phyloP scores from a whole-genome alignment of 2,888 invertebrate species.

The Andrena flavipes region DNA sequence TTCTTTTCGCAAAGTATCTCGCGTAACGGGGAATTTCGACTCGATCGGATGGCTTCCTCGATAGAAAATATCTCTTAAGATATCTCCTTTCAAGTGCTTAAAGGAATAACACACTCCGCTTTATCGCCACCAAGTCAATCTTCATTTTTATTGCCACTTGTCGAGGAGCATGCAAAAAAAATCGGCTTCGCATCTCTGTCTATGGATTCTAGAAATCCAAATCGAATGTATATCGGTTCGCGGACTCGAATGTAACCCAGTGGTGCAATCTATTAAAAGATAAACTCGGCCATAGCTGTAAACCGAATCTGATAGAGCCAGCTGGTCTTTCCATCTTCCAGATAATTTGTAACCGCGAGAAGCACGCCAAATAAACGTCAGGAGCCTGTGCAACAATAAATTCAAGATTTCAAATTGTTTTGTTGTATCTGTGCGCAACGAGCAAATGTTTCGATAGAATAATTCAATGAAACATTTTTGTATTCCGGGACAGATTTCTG shows the following conservation, averaged over 20 bases:
- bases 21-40: slow-evolving; percentile 16
- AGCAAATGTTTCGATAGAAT: no score
- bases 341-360: neutral
- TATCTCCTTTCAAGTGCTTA: slow-evolving; percentile 1
- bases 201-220: neutral
- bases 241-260: neutral
- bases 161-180: neutral
- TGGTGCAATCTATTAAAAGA: slow-evolving; percentile 28
- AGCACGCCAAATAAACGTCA: slow-evolving; percentile 1
- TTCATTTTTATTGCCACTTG: neutral
- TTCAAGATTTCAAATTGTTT: neutral
- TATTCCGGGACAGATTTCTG: no score
- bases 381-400: slow-evolving; percentile 4
- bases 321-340: neutral
- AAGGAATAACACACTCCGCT: neutral
- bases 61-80: slow-evolving; percentile 2
- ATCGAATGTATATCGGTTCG: neutral
- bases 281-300: neutral
- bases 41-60: neutral
- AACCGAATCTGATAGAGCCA: slow-evolving; percentile 3
- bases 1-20: slow-evolving; percentile 10
- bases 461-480: no score
- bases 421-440: no score
- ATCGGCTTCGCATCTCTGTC: neutral
- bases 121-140: neutral